A percentile compares a stretch with the other conserved stretches of the same genome.
phyloP scores from a whole-genome alignment of 1,140 invertebrate species.

The Pentalonia nigronervosa region DNA sequence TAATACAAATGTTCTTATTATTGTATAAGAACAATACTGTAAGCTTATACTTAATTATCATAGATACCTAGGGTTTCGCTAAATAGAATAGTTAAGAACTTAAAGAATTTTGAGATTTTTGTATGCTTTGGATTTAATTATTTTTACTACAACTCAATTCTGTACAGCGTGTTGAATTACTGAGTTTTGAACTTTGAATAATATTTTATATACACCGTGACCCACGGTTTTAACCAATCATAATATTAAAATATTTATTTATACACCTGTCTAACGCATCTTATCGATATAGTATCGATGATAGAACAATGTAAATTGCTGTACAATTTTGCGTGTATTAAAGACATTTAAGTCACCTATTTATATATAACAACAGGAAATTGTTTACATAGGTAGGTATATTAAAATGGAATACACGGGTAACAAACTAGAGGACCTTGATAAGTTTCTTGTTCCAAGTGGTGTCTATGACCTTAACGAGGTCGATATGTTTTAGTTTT shows the following conservation, averaged over 20 bases:
- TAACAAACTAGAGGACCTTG: constrained; percentile 56
- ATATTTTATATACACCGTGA: background rate
- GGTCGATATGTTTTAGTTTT: constrained; percentile 44
- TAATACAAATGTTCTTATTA: background rate
- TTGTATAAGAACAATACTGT: background rate
- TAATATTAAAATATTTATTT: background rate
- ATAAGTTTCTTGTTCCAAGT: constrained; percentile 53
- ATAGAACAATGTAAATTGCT: background rate
- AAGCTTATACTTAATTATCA: background rate
- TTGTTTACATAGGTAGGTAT: background rate
- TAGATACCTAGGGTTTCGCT: background rate
- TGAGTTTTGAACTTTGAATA: background rate
- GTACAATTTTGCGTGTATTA: background rate
- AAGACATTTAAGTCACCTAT: constrained; percentile 21
- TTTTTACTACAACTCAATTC: background rate
- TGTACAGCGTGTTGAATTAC: no score
- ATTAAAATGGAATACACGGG: constrained; percentile 20
- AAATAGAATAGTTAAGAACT: background rate
- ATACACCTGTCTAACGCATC: background rate
- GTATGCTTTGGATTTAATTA: background rate
- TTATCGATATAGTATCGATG: background rate
- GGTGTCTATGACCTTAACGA: constrained; percentile 57
- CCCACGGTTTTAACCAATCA: background rate
- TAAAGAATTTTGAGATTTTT: background rate
- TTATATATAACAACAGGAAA: background rate